Base-by-base conservation (phyloP, 1,140 invertebrate genomes). In the Leucophenga varia region DNA sequence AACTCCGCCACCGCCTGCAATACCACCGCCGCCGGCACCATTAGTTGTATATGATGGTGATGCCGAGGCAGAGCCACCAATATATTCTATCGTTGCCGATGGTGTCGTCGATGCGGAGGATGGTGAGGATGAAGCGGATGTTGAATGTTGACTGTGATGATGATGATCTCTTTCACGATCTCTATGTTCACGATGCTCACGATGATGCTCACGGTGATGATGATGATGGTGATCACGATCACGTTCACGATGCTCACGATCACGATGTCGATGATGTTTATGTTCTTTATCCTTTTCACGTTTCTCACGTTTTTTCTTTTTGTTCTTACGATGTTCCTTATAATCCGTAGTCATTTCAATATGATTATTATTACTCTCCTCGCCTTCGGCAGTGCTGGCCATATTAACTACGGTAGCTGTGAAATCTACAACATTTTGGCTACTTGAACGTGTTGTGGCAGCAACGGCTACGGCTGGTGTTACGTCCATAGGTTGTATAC, bases 271-370 rank as follows among this genome's bases (percentile, higher is more conserved):
- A 39, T 64, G 60, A 40, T 65, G 60, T 39, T 69, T 64, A 49
- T 69, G 60, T 43, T 73, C 64, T 42, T 69, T 65, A 20, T 64
- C 71, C 49, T 72, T 72, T 46, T 72, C 69, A 35, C 70, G 55
- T 45, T 74, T 74, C 36, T 74, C 71, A 13, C 71, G 67, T 35
- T 74, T 74, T 50, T 74, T 74, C 47, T 74, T 74, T 46, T 74
- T 74, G 38, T 70, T 69, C 37, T 74, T 74, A 30, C 67, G 68
- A 39, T 72, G 64, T 40, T 73, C 71, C 51, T 74, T 71, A 43
- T 74, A 74, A 10, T 67, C 68, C 14, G 45, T 10, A n/a, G 63
- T 51, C 54, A 72, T 63, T 42, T 67, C 71, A 34, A 74, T 69
- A 25, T 73, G 59, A 55, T 74, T 57, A 30, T 68, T 65, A n/a